Percentiles rank a stretch among this genome's conserved stretches.
phyloP scores from a whole-genome alignment of 2,113 vertebrate genomes.

The Desmodus rotundus region DNA sequence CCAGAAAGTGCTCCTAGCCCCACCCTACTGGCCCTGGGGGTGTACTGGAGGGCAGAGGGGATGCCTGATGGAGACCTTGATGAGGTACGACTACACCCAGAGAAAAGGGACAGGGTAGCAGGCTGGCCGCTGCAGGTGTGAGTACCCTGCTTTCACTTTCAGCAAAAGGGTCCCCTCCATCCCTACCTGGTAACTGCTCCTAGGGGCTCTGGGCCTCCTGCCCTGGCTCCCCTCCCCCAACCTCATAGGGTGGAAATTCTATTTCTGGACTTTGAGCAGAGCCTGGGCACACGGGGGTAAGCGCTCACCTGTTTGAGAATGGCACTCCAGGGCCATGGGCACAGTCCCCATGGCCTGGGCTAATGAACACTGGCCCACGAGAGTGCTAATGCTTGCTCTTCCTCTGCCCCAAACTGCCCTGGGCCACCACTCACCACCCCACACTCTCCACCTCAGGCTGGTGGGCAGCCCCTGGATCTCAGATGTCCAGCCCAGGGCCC shows the following conservation, averaged over 20 bases:
- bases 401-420: background rate
- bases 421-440: background rate
- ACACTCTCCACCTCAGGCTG: background rate
- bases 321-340: too few species aligned
- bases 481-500: background rate
- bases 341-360: background rate
- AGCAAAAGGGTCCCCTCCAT: background rate
- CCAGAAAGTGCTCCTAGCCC: background rate
- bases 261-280: background rate
- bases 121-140: background rate
- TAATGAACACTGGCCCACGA: background rate
- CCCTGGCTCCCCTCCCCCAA: background rate
- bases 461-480: background rate
- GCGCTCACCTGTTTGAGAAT: fast-evolving
- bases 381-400: background rate
- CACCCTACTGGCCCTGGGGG: background rate
- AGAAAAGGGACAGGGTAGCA: background rate
- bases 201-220: background rate
- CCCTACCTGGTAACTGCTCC: background rate
- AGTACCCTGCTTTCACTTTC: background rate
- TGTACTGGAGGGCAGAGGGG: background rate
- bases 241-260: background rate
- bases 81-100: background rate
- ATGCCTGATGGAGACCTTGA: background rate
- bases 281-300: too few species aligned